These are phyloP conservation scores for Carassius carassius DNA, from an alignment of 2,113 vertebrate species.

Conservation along the genomic window DNA sequence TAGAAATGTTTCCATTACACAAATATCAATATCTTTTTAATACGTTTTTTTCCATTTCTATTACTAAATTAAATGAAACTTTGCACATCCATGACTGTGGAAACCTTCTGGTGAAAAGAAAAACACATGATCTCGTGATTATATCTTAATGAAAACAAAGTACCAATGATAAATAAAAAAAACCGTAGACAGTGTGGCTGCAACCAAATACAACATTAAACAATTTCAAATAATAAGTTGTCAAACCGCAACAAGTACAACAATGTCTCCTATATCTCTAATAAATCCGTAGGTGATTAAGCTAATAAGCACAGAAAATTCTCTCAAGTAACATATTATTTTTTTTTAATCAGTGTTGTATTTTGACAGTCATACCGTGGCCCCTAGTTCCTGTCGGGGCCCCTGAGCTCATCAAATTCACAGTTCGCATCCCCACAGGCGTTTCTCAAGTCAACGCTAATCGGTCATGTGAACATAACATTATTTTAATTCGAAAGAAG, in stretches of 20 bases:
- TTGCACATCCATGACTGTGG: too few relatives aligned
- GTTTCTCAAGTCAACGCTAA: neutral
- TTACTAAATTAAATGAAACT: neutral
- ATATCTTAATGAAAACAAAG: neutral
- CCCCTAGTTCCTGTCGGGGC: neutral
- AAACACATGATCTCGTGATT: neutral
- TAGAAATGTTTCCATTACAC: neutral
- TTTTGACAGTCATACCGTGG: neutral
- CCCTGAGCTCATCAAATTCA: constrained; percentile 4
- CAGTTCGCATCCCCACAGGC: constrained; percentile 14
- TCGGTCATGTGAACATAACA: neutral
- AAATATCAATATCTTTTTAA: neutral
- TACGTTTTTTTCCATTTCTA: neutral
- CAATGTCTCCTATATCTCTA: neutral
- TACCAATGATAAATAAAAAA: too few relatives aligned
- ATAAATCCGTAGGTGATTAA: neutral
- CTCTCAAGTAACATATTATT: neutral
- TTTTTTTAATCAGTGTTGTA: neutral
- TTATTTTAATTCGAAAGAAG: neutral
- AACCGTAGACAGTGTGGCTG: too few relatives aligned
- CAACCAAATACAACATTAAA: neutral
- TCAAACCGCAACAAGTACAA: neutral
- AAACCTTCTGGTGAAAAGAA: too few relatives aligned
- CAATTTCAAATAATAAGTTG: neutral
- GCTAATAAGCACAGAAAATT: neutral